A percentile compares a stretch with the other conserved stretches of the same genome.
Evolutionary conservation across 2,113 vertebrate species (phyloP).

Genomic region (Scolopax mira): DNA sequence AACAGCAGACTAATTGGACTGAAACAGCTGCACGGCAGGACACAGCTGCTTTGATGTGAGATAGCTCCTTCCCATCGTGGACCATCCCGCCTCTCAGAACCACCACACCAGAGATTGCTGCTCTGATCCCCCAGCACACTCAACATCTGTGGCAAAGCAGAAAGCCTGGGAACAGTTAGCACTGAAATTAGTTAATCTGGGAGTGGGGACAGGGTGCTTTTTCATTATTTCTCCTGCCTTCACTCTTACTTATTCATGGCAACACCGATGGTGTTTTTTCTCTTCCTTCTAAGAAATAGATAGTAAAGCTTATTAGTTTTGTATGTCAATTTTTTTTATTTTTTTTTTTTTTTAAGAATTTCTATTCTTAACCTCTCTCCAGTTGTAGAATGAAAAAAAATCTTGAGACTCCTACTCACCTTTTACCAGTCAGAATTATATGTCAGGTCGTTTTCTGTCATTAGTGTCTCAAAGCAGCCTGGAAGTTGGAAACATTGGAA

Average conservation of each 20-base stretch:
- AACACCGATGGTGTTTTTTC: not conserved
- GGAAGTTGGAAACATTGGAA: not conserved
- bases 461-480: not conserved
- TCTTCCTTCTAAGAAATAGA: not conserved
- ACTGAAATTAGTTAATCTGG: not conserved
- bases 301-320: not conserved
- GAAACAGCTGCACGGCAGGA: not conserved
- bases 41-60: not conserved
- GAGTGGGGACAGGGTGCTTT: not conserved
- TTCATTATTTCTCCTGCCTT: not conserved
- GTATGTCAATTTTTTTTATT: not conserved
- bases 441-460: not conserved
- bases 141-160: not conserved
- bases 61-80: not conserved
- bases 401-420: not conserved
- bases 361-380: conserved; percentile 11
- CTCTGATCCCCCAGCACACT: not conserved
- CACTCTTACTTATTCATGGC: not conserved
- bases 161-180: not conserved
- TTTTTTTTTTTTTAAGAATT: not conserved
- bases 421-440: not conserved
- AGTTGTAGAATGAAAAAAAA: not conserved
- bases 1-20: not conserved
- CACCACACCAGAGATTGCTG: not conserved
- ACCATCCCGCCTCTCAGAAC: not conserved